These are phyloP conservation scores for Aphodius sticticus DNA, from an alignment of 2,888 invertebrate species.

Conservation along the genomic window DNA sequence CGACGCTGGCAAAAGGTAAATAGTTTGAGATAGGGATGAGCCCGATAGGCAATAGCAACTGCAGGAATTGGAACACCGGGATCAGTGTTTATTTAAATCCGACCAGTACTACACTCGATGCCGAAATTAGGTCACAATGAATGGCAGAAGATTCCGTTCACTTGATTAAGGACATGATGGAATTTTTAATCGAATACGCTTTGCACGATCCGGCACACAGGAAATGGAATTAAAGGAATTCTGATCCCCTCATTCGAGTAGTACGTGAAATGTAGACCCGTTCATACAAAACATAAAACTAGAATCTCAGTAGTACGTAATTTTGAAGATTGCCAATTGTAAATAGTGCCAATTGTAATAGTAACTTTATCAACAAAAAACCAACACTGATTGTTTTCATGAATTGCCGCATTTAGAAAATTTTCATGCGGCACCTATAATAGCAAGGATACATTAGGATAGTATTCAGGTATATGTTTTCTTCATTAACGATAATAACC, in stretches of 20 bases:
- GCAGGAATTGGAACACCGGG: conserved; percentile 4
- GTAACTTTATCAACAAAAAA: too few relatives aligned
- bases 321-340: background rate
- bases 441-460: too few relatives aligned
- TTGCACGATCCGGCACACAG: conserved; percentile 14
- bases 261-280: background rate
- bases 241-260: background rate
- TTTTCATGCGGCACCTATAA: too few relatives aligned
- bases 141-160: conserved; percentile 29
- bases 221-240: conserved; percentile 24
- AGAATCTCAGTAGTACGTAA: background rate
- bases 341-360: too few relatives aligned
- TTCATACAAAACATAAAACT: background rate
- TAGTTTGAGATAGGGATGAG: background rate
- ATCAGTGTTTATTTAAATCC: conserved; percentile 24
- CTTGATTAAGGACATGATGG: conserved; percentile 40
- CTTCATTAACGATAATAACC: too few relatives aligned
- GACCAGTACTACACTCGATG: conserved; percentile 12
- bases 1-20: background rate
- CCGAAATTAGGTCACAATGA: conserved; percentile 36
- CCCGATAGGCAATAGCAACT: background rate
- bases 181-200: conserved; percentile 38
- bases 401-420: too few relatives aligned
- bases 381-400: too few relatives aligned
- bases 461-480: too few relatives aligned